Evolutionary conservation across 2,113 vertebrate genomes (phyloP).

Genomic region (Trematocara unimaculatum): DNA sequence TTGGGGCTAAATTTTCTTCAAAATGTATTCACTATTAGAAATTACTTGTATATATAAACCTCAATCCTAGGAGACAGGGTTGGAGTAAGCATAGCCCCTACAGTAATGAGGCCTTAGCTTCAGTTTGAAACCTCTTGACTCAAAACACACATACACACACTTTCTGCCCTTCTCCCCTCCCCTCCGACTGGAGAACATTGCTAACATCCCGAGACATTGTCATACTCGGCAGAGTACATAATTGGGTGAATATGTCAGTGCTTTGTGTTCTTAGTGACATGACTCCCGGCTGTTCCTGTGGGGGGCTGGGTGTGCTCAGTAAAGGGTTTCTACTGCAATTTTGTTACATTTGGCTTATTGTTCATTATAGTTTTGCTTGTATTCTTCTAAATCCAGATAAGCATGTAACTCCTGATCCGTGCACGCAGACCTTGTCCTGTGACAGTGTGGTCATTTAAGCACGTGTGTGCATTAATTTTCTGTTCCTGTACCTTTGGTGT

Average conservation of each 20-base stretch:
- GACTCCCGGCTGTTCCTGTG: slow-evolving; percentile 61
- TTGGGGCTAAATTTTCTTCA: background rate
- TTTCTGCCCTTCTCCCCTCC: slow-evolving; percentile 14
- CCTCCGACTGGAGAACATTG: slow-evolving; percentile 44
- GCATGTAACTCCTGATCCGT: background rate
- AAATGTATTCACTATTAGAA: background rate
- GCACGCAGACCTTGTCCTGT: background rate
- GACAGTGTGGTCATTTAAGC: background rate
- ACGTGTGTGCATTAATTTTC: background rate
- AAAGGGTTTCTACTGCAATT: slow-evolving; percentile 30
- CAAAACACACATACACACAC: slow-evolving; percentile 10
- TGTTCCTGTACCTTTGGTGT: slow-evolving; percentile 12
- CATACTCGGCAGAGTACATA: slow-evolving; percentile 71
- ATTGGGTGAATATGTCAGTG: slow-evolving; percentile 72
- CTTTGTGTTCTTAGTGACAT: slow-evolving; percentile 70
- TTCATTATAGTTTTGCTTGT: slow-evolving; percentile 11
- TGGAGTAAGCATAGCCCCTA: background rate
- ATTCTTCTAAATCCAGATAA: slow-evolving; percentile 3
- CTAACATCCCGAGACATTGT: slow-evolving; percentile 67
- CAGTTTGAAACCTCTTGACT: slow-evolving; percentile 28
- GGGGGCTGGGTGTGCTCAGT: slow-evolving; percentile 42
- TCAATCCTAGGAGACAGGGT: background rate
- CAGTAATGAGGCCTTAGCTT: slow-evolving; percentile 49
- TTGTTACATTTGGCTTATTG: slow-evolving; percentile 6
- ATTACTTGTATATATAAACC: background rate